Percentiles rank a stretch among this genome's conserved stretches.
These are phyloP conservation scores for Megamerina dolium DNA, from an alignment of 2,888 invertebrate species.

Conservation along the genomic window DNA sequence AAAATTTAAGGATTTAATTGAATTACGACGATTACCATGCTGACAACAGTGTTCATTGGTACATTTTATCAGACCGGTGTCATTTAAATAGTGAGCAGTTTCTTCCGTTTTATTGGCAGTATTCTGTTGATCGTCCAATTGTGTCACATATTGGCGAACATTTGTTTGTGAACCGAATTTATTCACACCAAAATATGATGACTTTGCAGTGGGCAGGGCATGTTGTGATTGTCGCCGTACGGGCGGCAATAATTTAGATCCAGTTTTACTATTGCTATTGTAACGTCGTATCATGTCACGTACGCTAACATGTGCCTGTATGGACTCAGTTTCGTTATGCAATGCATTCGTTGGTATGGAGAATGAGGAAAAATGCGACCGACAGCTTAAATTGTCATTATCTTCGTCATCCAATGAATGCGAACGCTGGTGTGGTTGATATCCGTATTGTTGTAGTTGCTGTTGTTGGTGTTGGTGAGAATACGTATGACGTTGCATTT, in stretches of 20 bases:
- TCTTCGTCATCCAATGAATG: constrained; percentile 18
- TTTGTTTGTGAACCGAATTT: constrained; percentile 14
- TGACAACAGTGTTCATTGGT: too few species aligned
- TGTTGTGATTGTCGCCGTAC: constrained; percentile 20
- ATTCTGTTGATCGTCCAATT: neutral
- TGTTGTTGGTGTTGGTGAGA: too few species aligned
- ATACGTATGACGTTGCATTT: too few species aligned
- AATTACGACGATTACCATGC: too few species aligned
- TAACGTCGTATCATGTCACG: constrained; percentile 43
- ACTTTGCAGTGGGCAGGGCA: constrained; percentile 30
- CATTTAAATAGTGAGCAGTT: too few species aligned
- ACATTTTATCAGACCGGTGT: too few species aligned
- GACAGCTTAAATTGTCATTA: constrained; percentile 24
- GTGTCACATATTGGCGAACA: neutral
- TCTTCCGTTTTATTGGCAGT: too few species aligned
- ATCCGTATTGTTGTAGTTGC: constrained; percentile 5
- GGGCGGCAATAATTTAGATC: constrained; percentile 4
- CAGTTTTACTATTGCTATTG: constrained; percentile 29
- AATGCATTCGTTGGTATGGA: constrained; percentile 7
- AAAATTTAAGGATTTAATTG: too few species aligned
- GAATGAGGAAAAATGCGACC: constrained; percentile 19
- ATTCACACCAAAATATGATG: constrained; percentile 30
- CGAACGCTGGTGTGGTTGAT: neutral
- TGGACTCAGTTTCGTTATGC: constrained; percentile 16
- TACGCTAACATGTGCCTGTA: constrained; percentile 30